A percentile compares a stretch with the other conserved stretches of the same genome.
Evolutionary conservation across 2,113 vertebrate genomes (phyloP).

Genomic region (Hemichromis elongatus): DNA sequence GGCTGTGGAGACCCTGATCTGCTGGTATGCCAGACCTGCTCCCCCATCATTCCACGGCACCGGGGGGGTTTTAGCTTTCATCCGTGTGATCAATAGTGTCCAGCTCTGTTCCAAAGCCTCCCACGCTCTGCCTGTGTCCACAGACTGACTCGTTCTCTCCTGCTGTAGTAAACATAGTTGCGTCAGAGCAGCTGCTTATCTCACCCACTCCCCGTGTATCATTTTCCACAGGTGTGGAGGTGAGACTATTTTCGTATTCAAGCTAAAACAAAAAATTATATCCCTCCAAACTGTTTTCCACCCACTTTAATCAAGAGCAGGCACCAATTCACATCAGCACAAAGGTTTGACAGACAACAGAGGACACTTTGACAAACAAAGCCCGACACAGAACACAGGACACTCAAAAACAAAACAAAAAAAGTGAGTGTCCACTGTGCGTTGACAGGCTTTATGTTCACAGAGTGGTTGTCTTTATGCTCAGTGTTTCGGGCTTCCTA

Average conservation of each 20-base stretch:
- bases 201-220: neutral
- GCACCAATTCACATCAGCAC: neutral
- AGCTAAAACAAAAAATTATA: neutral
- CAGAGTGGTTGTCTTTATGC: slow-evolving; percentile 40
- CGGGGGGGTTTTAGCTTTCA: slow-evolving; percentile 17
- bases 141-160: neutral
- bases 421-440: slow-evolving; percentile 25
- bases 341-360: slow-evolving; percentile 2
- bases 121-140: slow-evolving; percentile 2
- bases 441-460: slow-evolving; percentile 28
- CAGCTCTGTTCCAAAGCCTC: neutral
- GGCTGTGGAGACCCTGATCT: neutral
- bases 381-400: slow-evolving; percentile 11
- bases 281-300: neutral
- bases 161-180: slow-evolving; percentile 17
- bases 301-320: neutral
- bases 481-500: slow-evolving; percentile 23
- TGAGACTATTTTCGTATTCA: neutral
- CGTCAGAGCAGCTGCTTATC: slow-evolving; percentile 16
- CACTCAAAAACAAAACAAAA: neutral
- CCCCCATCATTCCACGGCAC: slow-evolving; percentile 24
- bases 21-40: slow-evolving; percentile 30
- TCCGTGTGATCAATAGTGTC: slow-evolving; percentile 30
- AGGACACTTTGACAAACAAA: slow-evolving; percentile 25
- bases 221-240: neutral